Base-by-base conservation (phyloP, 1,140 invertebrate species). In the Drosophila guanche region DNA sequence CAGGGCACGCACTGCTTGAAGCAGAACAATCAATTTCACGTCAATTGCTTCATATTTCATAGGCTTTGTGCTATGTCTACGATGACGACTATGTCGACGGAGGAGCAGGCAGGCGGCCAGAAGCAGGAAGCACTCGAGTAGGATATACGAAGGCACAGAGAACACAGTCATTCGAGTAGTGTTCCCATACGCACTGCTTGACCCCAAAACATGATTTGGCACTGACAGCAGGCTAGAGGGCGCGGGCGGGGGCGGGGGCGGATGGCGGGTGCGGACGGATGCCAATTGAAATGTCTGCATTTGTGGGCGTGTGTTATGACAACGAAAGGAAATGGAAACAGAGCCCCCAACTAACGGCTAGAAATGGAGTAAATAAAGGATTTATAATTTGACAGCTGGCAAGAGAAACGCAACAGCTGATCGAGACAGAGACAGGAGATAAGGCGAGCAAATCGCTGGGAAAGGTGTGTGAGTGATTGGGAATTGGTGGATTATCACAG, bases 1-100 rank as follows among this genome's bases (percentile, higher is more conserved):
- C 20, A 1, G 47, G 41, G 37, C 23, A 27, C 16, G 22, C 48
- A 53, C 60, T 46, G 55, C 61, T 54, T 47, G 52, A 37, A 65
- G 79, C 43, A 54, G 61, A 75, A 88, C 67, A 83, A 88, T 88
- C 84, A 88, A 88, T 88, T 83, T 89, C 71, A 88, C 75, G 79
- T 83, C 84, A 88, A 88, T 88, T 83, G 79, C 58, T 79, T 88
- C 75, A 89, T 89, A 84, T 86, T 86, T 86, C 83, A 86, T 88
- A 79, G 84, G 75, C 78, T 37, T 37, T 75, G 58, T 78, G 62
- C 71, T 55, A 46, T 6, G 25, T 53, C 54, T 51, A 54, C 74
- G 55, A 66, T 48, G 74, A 50, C 60, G 54, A 54, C 45, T 40
- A 47, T 42, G 50, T 69, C 66, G 62, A 27, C 50, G 65, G 10